Conservation (phyloP, 2,797 vertebrate species). For the Pseudotriccus pelzelni region DNA sequence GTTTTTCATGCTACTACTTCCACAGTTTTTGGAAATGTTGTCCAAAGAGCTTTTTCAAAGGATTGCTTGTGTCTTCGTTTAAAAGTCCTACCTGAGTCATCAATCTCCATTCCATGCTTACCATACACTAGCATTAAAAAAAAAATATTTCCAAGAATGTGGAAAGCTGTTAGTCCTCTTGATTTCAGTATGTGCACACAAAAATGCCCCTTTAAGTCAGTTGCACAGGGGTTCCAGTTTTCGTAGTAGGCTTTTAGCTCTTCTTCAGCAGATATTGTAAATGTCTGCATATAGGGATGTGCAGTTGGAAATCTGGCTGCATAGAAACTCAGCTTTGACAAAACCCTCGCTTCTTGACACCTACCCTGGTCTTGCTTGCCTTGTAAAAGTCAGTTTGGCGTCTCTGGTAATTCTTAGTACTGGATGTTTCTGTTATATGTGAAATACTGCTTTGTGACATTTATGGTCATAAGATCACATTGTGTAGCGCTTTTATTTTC, state of each 20-base stretch:
- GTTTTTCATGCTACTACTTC: neutral
- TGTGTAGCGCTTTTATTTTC: slow-evolving; percentile 23
- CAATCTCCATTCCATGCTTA: neutral
- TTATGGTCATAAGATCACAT: neutral
- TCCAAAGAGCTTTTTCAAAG: neutral
- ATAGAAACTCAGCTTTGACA: neutral
- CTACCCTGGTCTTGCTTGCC: neutral
- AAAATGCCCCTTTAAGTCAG: neutral
- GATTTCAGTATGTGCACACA: neutral
- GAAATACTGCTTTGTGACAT: slow-evolving; percentile 13
- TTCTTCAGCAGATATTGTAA: neutral
- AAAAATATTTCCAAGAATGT: neutral
- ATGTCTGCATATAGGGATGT: neutral
- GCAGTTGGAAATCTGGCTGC: neutral
- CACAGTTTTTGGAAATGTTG: neutral
- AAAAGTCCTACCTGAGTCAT: neutral
- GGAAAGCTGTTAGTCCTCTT: neutral
- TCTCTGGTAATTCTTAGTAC: neutral
- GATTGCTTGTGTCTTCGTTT: neutral
- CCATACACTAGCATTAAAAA: neutral
- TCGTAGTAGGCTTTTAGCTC: neutral
- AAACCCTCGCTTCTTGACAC: neutral
- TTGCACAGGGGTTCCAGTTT: neutral
- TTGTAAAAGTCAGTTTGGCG: neutral
- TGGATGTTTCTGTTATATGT: neutral